Evolutionary conservation across 2,888 invertebrate species (phyloP), one percentile per base, ranked within the genome.

Genomic region (Conistra vaccinii): DNA sequence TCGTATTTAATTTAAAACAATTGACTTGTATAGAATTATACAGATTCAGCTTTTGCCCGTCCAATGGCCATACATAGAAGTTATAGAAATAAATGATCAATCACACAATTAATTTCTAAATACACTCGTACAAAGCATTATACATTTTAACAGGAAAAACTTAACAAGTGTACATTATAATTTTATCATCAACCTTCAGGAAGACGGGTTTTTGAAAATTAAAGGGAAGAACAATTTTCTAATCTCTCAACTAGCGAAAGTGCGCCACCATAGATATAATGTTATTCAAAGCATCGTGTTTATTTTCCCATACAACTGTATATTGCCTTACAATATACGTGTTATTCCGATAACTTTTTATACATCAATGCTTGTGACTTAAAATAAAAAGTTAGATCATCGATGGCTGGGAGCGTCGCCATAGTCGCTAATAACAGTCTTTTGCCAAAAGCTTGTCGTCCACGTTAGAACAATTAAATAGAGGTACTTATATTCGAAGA

Each of bases 131-230:
- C 78, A 77, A 86, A 78, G 85, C 82, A 69, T 76, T 77, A 61
- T 69, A 67, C 60, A 55, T 69, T 70, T 20, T 73, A 87, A 90
- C 85, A 89, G 86, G 89, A 87, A 87, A 90, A 90, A 90, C 87
- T 90, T 91, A 93, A 94, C 93, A 92, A 93, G 90, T 92, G 92
- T 92, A 93, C 88, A 92, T 83, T 81, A 85, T 82, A 74, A 78
- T 81, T 79, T 78, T 82, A 88, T 92, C 90, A 92, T 92, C 92
- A 94, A 95, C 94, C 94, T 86, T 91, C 58, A 84, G 95, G 95
- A 95, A 95, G 94, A 94, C 95, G 87, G 90, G 90, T 85, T 91
- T 90, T 84, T 76, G 23, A 14, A 79, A 82, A 80, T 71, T 9
- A 80, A 61, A 77, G 73, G 73, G 75, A 85, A 83, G 80, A 78